Percentiles rank a stretch among this genome's conserved stretches.
Evolutionary conservation across 2,113 vertebrate genomes (phyloP).

Genomic region (Alligator sinensis): DNA sequence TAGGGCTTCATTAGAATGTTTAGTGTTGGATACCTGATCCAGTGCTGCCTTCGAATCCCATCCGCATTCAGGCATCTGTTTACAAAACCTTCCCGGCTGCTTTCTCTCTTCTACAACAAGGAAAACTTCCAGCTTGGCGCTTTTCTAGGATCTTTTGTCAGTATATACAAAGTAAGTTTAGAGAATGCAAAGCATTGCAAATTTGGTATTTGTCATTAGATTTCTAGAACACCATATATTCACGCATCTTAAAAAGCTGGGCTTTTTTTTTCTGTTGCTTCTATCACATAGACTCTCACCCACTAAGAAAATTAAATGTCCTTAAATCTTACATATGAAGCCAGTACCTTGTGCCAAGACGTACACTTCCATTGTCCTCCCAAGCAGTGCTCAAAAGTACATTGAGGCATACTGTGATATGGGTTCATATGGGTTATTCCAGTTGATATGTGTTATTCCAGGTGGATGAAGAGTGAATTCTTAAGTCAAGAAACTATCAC

Average conservation of each 20-base stretch:
- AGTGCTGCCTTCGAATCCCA: slow-evolving; percentile 96
- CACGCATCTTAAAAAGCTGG: no score
- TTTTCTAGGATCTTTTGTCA: slow-evolving; percentile 97
- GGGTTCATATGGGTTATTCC: neutral
- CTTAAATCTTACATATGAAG: neutral
- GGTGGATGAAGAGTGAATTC: neutral
- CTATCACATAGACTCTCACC: neutral
- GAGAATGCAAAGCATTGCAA: neutral
- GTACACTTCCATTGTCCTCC: neutral
- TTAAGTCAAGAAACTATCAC: neutral
- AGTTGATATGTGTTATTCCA: neutral
- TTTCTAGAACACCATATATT: neutral
- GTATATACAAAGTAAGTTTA: slow-evolving; percentile 96
- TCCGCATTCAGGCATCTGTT: slow-evolving; percentile 93
- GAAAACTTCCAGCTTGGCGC: slow-evolving; percentile 98
- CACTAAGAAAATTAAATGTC: neutral
- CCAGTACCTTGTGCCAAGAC: neutral
- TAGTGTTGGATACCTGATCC: slow-evolving; percentile 96
- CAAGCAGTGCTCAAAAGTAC: neutral
- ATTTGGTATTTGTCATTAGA: neutral
- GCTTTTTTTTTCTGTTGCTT: no score
- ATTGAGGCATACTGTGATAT: neutral
- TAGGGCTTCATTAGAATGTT: slow-evolving; percentile 99
- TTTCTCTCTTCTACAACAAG: slow-evolving; percentile 97
- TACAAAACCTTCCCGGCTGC: slow-evolving; percentile 91